Evolutionary conservation across 2,797 vertebrate species (phyloP).

Genomic region (Typhlichthys subterraneus): DNA sequence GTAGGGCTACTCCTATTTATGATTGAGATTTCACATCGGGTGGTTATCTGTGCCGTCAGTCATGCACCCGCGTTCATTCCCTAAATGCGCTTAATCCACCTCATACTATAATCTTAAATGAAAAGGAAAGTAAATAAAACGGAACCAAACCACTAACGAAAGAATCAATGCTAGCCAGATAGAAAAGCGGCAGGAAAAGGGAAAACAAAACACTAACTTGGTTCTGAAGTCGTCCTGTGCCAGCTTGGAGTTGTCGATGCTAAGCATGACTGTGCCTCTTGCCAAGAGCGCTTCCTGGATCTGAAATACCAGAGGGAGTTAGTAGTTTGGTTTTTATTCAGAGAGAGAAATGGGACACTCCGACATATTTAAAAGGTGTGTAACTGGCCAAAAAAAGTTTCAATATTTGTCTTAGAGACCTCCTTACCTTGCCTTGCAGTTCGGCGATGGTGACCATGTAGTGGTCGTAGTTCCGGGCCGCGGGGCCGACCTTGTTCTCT

Average conservation of each 20-base stretch:
- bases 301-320: constrained; percentile 45
- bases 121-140: not conserved
- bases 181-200: not conserved
- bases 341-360: too few relatives aligned
- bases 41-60: too few relatives aligned
- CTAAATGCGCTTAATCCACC: too few relatives aligned
- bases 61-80: too few relatives aligned
- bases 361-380: not conserved
- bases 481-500: constrained; percentile 49
- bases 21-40: too few relatives aligned
- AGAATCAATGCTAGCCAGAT: not conserved
- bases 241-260: constrained; percentile 78
- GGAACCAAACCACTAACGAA: not conserved
- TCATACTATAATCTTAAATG: not conserved
- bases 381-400: not conserved
- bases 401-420: constrained; percentile 31
- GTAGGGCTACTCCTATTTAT: not conserved
- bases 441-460: constrained; percentile 75
- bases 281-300: constrained; percentile 59
- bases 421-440: constrained; percentile 79
- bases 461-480: constrained; percentile 70
- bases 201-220: constrained; percentile 42
- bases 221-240: constrained; percentile 72
- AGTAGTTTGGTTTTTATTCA: too few relatives aligned
- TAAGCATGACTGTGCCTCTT: constrained; percentile 67